A percentile compares a stretch with the other conserved stretches of the same genome.
phyloP scores from a whole-genome alignment of 2,797 vertebrate genomes.

The Notamacropus eugenii region DNA sequence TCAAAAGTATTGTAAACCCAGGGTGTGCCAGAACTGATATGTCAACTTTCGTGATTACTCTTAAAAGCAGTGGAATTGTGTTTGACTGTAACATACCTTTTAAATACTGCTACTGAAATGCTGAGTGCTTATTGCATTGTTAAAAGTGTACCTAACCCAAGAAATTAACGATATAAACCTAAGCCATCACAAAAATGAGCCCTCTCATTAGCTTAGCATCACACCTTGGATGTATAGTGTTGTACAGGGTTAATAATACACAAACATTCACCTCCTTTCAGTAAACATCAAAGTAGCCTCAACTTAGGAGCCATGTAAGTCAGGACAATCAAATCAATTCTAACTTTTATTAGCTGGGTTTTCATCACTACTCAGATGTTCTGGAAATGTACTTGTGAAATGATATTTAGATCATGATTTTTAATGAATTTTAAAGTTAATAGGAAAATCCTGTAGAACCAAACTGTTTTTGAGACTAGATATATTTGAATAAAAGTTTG shows the following conservation, averaged over 20 bases:
- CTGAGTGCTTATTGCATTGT: constrained; percentile 45
- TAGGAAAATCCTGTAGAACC: neutral
- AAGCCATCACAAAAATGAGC: constrained; percentile 50
- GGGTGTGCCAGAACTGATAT: constrained; percentile 23
- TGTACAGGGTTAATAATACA: constrained; percentile 52
- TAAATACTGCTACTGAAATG: constrained; percentile 48
- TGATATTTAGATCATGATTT: constrained; percentile 15
- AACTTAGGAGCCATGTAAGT: constrained; percentile 47
- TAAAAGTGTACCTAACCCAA: constrained; percentile 47
- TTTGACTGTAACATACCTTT: constrained; percentile 67
- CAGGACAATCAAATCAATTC: constrained; percentile 30
- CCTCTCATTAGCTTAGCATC: constrained; percentile 49
- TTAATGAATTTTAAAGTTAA: neutral
- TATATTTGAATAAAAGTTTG: neutral
- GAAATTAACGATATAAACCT: constrained; percentile 64
- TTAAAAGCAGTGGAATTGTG: constrained; percentile 66
- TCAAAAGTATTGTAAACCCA: constrained; percentile 34
- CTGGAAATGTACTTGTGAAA: constrained; percentile 30
- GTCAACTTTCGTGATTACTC: constrained; percentile 52
- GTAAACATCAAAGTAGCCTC: constrained; percentile 38
- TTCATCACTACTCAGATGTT: constrained; percentile 27
- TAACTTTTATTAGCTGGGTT: constrained; percentile 29
- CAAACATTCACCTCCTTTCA: constrained; percentile 40
- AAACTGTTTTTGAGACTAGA: neutral
- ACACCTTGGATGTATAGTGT: constrained; percentile 39